These are phyloP conservation scores for Lonchura striata DNA, from an alignment of 2,113 vertebrate genomes.

Conservation along the genomic window DNA sequence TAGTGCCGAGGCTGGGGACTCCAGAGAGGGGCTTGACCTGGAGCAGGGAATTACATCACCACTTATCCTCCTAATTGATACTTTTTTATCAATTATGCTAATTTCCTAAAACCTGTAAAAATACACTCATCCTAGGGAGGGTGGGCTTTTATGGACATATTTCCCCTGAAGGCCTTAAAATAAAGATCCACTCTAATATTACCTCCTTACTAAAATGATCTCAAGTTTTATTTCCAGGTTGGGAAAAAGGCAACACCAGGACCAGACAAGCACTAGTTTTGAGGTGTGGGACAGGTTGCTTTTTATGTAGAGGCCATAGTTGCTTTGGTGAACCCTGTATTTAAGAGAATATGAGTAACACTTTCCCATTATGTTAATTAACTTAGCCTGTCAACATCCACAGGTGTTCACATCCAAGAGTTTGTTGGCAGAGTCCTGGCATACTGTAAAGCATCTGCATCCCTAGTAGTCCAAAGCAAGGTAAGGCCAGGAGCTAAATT, in stretches of 20 bases:
- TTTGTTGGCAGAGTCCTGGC: background rate
- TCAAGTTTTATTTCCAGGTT: background rate
- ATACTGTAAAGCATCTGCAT: background rate
- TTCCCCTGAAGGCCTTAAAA: background rate
- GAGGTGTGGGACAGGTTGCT: rapidly evolving
- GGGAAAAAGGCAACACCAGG: background rate
- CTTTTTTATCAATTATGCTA: background rate
- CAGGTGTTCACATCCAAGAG: rapidly evolving
- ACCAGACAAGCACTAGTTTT: background rate
- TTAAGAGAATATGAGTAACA: background rate
- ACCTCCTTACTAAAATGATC: background rate
- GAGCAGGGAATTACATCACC: background rate
- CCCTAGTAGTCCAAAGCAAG: background rate
- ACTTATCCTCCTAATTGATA: background rate
- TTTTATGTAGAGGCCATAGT: background rate
- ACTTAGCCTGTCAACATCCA: background rate
- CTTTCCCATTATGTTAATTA: rapidly evolving
- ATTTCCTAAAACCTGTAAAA: background rate
- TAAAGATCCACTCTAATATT: background rate
- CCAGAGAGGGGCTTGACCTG: background rate
- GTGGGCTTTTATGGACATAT: background rate
- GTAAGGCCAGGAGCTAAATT: background rate
- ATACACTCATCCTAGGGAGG: background rate
- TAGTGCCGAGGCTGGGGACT: rapidly evolving
- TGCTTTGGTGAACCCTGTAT: background rate